phyloP scores from a whole-genome alignment of 2,888 invertebrate species.

The Molanna angustata region DNA sequence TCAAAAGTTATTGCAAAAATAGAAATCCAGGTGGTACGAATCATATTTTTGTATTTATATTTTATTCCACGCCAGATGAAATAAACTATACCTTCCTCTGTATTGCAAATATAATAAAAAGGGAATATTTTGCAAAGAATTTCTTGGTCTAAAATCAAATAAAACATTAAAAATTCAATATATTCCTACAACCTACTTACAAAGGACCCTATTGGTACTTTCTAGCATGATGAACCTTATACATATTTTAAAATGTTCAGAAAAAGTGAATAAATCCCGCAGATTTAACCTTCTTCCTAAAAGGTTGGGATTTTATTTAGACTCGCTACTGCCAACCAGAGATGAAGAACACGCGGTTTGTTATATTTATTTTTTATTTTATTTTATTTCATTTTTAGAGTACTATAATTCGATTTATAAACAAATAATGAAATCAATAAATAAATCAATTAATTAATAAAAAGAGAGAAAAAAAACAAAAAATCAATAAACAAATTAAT shows the following conservation, averaged over 20 bases:
- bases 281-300: slow-evolving; percentile 28
- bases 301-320: slow-evolving; percentile 25
- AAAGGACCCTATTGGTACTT: slow-evolving; percentile 15
- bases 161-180: slow-evolving; percentile 21
- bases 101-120: too few relatives aligned
- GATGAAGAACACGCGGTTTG: not conserved
- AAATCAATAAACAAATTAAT: too few relatives aligned
- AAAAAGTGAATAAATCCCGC: slow-evolving; percentile 29
- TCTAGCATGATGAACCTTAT: slow-evolving; percentile 12
- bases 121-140: not conserved
- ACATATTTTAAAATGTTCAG: slow-evolving; percentile 26
- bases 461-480: too few relatives aligned
- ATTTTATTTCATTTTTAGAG: slow-evolving; percentile 11
- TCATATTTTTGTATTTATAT: too few relatives aligned
- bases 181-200: slow-evolving; percentile 19
- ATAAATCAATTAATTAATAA: too few relatives aligned
- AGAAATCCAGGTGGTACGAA: too few relatives aligned
- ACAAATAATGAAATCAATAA: not conserved
- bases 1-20: too few relatives aligned
- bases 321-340: slow-evolving; percentile 21
- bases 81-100: too few relatives aligned
- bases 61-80: too few relatives aligned
- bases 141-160: slow-evolving; percentile 13
- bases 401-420: not conserved
- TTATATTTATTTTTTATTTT: not conserved